phyloP scores from a whole-genome alignment of 2,113 vertebrate genomes.

The Verasper variegatus region DNA sequence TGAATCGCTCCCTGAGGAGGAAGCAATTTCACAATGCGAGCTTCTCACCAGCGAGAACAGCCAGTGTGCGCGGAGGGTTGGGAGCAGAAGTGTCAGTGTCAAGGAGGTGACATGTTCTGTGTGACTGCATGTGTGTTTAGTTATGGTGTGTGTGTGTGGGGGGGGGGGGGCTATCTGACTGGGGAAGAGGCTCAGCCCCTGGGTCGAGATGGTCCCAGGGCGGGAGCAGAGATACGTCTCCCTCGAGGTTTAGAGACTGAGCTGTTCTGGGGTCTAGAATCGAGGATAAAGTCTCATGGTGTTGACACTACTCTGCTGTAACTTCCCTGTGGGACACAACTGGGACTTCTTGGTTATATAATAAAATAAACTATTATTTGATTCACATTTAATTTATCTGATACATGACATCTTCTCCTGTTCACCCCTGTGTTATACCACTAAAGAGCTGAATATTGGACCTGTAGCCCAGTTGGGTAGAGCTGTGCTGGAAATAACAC shows the following conservation, averaged over 20 bases:
- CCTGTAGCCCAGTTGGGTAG: too few relatives aligned
- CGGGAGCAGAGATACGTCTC: background rate
- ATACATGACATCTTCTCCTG: too few relatives aligned
- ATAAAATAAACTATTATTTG: too few relatives aligned
- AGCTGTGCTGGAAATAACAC: too few relatives aligned
- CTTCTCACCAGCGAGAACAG: slow-evolving; percentile 47
- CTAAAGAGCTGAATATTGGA: too few relatives aligned
- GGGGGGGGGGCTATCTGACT: background rate
- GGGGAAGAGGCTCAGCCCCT: background rate
- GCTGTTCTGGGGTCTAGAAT: background rate
- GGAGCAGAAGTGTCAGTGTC: slow-evolving; percentile 25
- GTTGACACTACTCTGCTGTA: background rate
- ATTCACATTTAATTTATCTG: too few relatives aligned
- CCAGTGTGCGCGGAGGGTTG: slow-evolving; percentile 35
- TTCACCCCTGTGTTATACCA: too few relatives aligned
- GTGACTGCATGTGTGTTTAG: slow-evolving; percentile 3
- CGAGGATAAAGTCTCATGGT: too few relatives aligned
- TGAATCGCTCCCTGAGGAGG: slow-evolving; percentile 74
- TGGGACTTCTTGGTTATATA: too few relatives aligned
- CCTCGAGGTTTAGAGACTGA: background rate
- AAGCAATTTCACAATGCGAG: slow-evolving; percentile 71
- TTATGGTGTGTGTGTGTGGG: background rate
- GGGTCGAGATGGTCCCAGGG: background rate
- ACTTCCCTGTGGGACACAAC: background rate
- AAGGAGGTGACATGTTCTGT: background rate